Percentiles rank a stretch among this genome's conserved stretches.
These are phyloP conservation scores for Pseudois nayaur DNA, from an alignment of 2,113 vertebrate genomes.

Conservation along the genomic window DNA sequence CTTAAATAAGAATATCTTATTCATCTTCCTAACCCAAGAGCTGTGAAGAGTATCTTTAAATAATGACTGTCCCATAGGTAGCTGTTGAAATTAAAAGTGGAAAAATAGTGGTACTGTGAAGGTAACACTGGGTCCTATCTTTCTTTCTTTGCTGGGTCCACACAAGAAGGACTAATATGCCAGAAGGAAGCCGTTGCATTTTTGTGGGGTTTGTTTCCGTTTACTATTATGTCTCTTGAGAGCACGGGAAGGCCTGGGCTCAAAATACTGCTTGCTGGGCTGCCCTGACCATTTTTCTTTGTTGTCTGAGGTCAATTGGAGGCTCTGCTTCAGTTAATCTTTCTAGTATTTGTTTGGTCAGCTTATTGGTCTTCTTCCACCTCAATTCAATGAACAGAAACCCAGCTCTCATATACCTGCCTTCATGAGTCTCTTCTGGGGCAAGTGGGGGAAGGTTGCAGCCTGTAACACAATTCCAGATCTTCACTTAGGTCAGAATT, in stretches of 20 bases:
- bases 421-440: neutral
- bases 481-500: neutral
- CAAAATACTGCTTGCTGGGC: neutral
- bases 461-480: neutral
- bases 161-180: neutral
- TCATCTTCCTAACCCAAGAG: neutral
- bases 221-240: neutral
- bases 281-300: neutral
- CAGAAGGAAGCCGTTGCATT: neutral
- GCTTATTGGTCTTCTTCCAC: neutral
- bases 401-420: neutral
- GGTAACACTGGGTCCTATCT: neutral
- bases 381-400: neutral
- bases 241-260: neutral
- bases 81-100: neutral
- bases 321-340: neutral
- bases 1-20: neutral
- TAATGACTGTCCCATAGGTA: neutral
- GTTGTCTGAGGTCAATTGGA: neutral
- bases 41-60: neutral
- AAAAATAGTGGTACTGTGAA: neutral
- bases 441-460: neutral
- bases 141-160: neutral
- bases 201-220: neutral
- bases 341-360: neutral